Conservation (phyloP, 2,797 vertebrate species). For the Sarcoramphus papa region DNA sequence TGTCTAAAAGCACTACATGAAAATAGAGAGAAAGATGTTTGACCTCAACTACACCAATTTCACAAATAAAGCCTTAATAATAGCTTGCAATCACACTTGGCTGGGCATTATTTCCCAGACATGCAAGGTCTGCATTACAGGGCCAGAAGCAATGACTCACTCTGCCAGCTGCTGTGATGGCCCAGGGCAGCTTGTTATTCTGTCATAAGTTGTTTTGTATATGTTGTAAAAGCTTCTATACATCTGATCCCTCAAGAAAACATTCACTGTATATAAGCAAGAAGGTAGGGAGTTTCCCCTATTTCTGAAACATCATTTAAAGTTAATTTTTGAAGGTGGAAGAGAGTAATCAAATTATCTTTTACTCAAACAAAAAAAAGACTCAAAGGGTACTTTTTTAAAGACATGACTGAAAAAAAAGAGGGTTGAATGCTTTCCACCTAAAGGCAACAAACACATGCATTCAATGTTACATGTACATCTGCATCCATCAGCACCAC, state of each 20-base stretch:
- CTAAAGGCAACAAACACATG: background rate
- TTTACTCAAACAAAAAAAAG: background rate
- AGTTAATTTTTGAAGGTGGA: background rate
- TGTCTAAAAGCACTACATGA: constrained; percentile 22
- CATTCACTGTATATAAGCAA: background rate
- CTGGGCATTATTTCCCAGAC: constrained; percentile 68
- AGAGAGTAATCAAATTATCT: background rate
- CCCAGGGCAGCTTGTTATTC: constrained; percentile 49
- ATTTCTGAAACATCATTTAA: background rate
- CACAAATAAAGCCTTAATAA: constrained; percentile 71
- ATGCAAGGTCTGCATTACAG: constrained; percentile 61
- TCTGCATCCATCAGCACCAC: background rate
- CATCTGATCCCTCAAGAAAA: constrained; percentile 26
- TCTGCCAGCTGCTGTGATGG: constrained; percentile 59
- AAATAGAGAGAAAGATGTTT: constrained; percentile 56
- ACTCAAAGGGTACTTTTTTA: background rate
- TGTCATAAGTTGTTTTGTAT: constrained; percentile 40
- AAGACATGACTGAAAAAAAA: background rate
- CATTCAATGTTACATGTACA: background rate
- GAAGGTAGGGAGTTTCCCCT: background rate
- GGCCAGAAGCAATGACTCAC: constrained; percentile 63
- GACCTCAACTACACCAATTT: constrained; percentile 63
- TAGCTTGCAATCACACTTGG: constrained; percentile 69
- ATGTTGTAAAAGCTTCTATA: constrained; percentile 27
- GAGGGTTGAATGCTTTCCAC: background rate